Evolutionary conservation across 1,140 invertebrate genomes (phyloP).

Genomic region (Nasonia giraulti): DNA sequence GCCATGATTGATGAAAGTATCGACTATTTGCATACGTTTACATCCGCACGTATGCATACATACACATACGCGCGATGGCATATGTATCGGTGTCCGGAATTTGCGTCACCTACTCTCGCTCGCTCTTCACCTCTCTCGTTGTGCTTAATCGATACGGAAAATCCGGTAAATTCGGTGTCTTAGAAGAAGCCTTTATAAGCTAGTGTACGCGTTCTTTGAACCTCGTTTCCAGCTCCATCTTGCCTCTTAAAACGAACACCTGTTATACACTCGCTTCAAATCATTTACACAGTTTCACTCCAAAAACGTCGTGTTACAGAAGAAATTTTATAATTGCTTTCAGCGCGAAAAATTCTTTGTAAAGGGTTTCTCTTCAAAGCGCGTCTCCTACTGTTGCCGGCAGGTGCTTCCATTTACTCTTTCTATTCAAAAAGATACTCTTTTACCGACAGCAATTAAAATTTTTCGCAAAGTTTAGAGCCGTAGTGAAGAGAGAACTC

Average conservation of each 20-base stretch:
- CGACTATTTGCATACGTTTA: slow-evolving; percentile 14
- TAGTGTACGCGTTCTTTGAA: too few species aligned
- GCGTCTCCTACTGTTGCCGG: neutral
- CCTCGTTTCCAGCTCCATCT: too few species aligned
- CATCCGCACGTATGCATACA: neutral
- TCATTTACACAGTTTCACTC: too few species aligned
- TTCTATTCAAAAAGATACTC: neutral
- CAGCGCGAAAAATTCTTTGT: too few species aligned
- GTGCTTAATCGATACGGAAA: neutral
- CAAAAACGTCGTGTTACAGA: too few species aligned
- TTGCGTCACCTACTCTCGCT: neutral
- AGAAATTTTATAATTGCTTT: too few species aligned
- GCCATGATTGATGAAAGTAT: neutral
- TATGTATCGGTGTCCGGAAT: neutral
- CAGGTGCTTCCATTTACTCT: neutral
- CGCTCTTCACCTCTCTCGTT: too few species aligned
- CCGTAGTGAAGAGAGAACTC: neutral
- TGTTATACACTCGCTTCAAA: too few species aligned
- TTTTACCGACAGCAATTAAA: neutral
- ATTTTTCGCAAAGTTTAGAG: neutral
- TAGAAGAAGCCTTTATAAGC: neutral
- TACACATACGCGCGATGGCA: neutral
- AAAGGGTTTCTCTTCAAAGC: too few species aligned
- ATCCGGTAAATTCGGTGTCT: neutral
- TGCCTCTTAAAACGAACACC: too few species aligned